Conservation (phyloP, 2,888 invertebrate genomes). For the Dicyrtomina minuta region DNA sequence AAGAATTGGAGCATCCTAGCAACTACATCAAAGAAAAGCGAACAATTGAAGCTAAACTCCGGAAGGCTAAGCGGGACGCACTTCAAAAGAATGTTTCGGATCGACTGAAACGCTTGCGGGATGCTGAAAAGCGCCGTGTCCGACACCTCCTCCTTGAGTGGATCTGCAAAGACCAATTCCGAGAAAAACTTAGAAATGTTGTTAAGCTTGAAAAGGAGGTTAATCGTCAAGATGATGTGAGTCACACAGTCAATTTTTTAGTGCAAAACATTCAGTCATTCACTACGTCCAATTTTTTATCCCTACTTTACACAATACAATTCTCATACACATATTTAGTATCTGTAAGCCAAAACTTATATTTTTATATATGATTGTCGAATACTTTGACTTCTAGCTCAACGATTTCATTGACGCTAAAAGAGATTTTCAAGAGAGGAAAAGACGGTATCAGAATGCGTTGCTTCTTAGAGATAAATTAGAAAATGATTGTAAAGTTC, state of each 20-base stretch:
- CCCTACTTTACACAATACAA: not conserved
- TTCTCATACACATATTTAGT: not conserved
- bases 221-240: conserved; percentile 31
- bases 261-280: too few species aligned
- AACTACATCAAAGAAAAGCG: conserved; percentile 18
- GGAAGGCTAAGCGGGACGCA: conserved; percentile 25
- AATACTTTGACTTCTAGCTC: too few species aligned
- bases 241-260: not conserved
- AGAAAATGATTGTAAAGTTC: conserved; percentile 26
- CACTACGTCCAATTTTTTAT: too few species aligned
- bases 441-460: conserved; percentile 18
- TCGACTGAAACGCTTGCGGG: not conserved
- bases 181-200: conserved; percentile 15
- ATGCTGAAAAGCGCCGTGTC: conserved; percentile 5
- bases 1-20: conserved; percentile 21
- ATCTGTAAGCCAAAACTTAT: not conserved
- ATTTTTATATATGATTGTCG: not conserved
- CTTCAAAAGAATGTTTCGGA: conserved; percentile 5
- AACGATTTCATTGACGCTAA: conserved; percentile 22
- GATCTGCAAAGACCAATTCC: conserved; percentile 29
- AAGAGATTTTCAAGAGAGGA: conserved; percentile 30
- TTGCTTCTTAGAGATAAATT: conserved; percentile 16
- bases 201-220: conserved; percentile 22
- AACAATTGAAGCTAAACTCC: conserved; percentile 14
- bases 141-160: conserved; percentile 20